Evolutionary conservation across 1,140 invertebrate species (phyloP).

Genomic region (Berghia stephanieae): DNA sequence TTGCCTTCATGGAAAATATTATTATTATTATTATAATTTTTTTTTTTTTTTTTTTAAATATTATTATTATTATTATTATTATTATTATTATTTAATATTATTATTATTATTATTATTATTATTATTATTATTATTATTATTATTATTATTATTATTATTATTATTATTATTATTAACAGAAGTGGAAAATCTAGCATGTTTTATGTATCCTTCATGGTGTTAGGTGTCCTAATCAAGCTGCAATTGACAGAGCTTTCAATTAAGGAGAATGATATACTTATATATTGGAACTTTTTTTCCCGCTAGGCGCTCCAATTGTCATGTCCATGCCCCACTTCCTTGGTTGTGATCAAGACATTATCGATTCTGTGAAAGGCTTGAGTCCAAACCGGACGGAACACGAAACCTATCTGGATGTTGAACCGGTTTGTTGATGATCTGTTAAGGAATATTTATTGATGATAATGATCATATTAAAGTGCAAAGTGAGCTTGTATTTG

Average conservation of each 20-base stretch:
- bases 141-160: neutral
- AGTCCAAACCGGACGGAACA: constrained; percentile 77
- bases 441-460: no score
- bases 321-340: constrained; percentile 85
- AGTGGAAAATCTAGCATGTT: neutral
- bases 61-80: neutral
- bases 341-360: constrained; percentile 74
- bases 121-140: neutral
- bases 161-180: neutral
- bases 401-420: constrained; percentile 79
- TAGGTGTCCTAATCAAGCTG: neutral
- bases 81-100: neutral
- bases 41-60: neutral
- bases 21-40: neutral
- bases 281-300: neutral
- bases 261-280: neutral
- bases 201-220: neutral
- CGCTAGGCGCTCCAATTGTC: constrained; percentile 71
- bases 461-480: no score
- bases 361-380: constrained; percentile 76
- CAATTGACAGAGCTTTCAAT: neutral
- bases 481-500: no score
- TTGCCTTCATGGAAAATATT: no score
- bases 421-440: constrained; percentile 69
- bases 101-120: neutral